Base-by-base conservation (phyloP, 2,113 vertebrate genomes). In the Connochaetes taurinus region DNA sequence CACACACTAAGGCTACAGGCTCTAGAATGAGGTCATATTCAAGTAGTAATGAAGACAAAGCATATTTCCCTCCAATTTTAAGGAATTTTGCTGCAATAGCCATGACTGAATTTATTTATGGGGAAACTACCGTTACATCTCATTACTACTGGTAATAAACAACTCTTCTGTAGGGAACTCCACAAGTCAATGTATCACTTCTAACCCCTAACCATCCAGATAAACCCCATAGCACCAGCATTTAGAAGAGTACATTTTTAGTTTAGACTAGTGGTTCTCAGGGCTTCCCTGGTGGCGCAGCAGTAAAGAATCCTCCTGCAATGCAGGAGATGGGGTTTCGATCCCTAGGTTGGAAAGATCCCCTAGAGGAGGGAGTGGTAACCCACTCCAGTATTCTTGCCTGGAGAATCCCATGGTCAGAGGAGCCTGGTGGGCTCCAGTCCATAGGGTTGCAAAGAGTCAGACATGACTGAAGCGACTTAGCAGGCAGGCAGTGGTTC, bases 11-110 rank as follows among this genome's bases (percentile, higher is more conserved):
- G 14, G 52, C 57, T 17, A 21, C 11, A 6, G n/a, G 14, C 74
- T 83, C 80, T 60, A 33, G 17, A 71, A 40, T 64, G 12, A 91
- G 52, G 33, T 50, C 21, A 0, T 89, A 45, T n/a, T 80, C 84
- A 95, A 45, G 21, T 29, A 60, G 40, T 7, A 27, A 25, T 36
- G n/a, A 96, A 94, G 85, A 45, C 16, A 88, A 76, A 76, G 29
- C 4, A 1, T 6, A 53, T 33, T 31, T 11, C 50, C 9, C 27
- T 10, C 9, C 52, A 21, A 6, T 85, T 55, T 64, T 57, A 95
- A 93, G 86, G 47, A 52, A 83, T 36, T 36, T 55, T 82, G 50
- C 47, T 90, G 21, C 7, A 21, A 31, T 43, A 93, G 40, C 13
- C 62, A 50, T 87, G 47, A 52, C 50, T 50, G 67, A n/a, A 50